Evolutionary conservation across 2,797 vertebrate genomes (phyloP).

Genomic region (Amblyopsis hoosieri): DNA sequence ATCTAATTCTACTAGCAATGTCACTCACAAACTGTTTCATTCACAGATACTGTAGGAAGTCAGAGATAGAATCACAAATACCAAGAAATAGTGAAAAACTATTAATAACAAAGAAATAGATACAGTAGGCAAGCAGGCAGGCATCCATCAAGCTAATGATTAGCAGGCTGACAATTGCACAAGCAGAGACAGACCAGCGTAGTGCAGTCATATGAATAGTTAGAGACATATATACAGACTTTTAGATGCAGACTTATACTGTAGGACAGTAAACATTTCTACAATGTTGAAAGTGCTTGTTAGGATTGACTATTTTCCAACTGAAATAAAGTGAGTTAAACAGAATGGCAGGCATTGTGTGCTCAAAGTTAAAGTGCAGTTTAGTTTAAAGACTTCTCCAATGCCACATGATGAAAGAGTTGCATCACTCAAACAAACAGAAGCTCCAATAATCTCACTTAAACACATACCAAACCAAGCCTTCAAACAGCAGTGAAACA

Average conservation of each 20-base stretch:
- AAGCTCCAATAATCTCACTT: slow-evolving; percentile 20
- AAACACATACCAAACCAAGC: slow-evolving; percentile 39
- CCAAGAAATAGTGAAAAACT: no score
- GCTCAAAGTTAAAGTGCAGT: slow-evolving; percentile 66
- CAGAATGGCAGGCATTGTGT: slow-evolving; percentile 54
- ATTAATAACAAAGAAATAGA: background rate
- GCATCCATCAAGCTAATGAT: background rate
- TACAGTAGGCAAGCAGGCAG: background rate
- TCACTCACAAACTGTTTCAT: no score
- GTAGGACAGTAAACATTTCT: slow-evolving; percentile 18
- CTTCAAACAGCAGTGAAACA: slow-evolving; percentile 27
- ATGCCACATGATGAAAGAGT: slow-evolving; percentile 70
- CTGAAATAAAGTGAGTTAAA: slow-evolving; percentile 35
- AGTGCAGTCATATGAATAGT: slow-evolving; percentile 12
- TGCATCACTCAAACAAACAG: slow-evolving; percentile 65
- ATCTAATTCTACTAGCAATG: no score
- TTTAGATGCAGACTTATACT: background rate
- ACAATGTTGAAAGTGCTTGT: slow-evolving; percentile 31
- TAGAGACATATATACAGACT: slow-evolving; percentile 36
- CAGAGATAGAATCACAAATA: no score
- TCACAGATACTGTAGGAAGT: no score
- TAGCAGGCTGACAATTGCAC: background rate
- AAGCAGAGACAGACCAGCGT: slow-evolving; percentile 23
- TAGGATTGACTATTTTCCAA: slow-evolving; percentile 49
- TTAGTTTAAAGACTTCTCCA: slow-evolving; percentile 54